Evolutionary conservation across 2,797 vertebrate genomes (phyloP).

Genomic region (Eutrigla gurnardus): DNA sequence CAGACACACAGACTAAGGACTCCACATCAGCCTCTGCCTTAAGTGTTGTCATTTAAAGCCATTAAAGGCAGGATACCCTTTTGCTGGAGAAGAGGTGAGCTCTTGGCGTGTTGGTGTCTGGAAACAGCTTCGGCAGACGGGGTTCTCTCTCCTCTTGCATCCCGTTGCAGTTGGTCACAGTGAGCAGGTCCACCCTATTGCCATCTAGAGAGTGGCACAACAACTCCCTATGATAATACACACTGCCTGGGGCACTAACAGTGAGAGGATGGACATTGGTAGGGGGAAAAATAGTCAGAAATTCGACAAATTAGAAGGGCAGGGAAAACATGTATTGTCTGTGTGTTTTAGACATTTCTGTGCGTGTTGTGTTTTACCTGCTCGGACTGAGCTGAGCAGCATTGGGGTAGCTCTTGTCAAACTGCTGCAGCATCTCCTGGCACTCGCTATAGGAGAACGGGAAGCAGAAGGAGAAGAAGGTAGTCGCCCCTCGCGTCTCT

Average conservation of each 20-base stretch:
- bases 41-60: neutral
- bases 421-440: constrained; percentile 92
- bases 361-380: constrained; percentile 82
- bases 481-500: constrained; percentile 90
- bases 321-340: neutral
- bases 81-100: constrained; percentile 90
- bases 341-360: neutral
- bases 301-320: neutral
- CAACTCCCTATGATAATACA: constrained; percentile 96
- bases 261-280: neutral
- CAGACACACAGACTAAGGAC: neutral
- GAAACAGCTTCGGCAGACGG: constrained; percentile 93
- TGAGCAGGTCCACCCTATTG: constrained; percentile 94
- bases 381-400: constrained; percentile 81
- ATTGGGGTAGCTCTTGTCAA: constrained; percentile 88
- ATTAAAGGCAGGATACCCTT: constrained; percentile 80
- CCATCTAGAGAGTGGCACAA: constrained; percentile 95
- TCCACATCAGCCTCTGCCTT: neutral
- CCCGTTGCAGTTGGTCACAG: constrained; percentile 92
- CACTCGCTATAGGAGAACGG: constrained; percentile 95
- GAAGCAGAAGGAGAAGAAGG: constrained; percentile 97
- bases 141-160: constrained; percentile 92
- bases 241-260: constrained; percentile 81
- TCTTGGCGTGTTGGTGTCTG: constrained; percentile 88
- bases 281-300: neutral